Evolutionary conservation across 2,797 vertebrate genomes (phyloP).

Genomic region (Parambassis ranga): DNA sequence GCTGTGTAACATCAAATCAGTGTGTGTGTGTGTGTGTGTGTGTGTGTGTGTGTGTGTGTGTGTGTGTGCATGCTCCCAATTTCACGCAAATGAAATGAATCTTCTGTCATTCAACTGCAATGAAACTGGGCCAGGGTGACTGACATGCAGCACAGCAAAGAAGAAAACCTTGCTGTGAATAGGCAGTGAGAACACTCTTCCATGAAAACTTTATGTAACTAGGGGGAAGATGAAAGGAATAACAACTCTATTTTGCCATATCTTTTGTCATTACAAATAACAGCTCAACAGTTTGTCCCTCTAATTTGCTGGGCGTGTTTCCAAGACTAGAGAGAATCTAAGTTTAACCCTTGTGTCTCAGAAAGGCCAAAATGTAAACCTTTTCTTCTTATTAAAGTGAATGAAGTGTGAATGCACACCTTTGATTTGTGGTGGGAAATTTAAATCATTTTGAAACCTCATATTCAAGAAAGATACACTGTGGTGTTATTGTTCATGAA

Average conservation of each 20-base stretch:
- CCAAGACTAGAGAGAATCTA: constrained; percentile 8
- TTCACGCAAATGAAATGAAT: constrained; percentile 52
- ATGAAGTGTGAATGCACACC: neutral
- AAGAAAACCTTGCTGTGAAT: constrained; percentile 36
- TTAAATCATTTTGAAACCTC: constrained; percentile 2
- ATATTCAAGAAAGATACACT: neutral
- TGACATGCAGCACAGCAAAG: constrained; percentile 54
- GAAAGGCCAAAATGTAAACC: constrained; percentile 1
- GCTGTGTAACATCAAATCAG: constrained; percentile 18
- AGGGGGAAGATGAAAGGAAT: constrained; percentile 45
- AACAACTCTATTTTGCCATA: constrained; percentile 17
- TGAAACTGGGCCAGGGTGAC: constrained; percentile 71
- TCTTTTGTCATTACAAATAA: constrained; percentile 53
- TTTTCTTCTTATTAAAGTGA: constrained; percentile 11
- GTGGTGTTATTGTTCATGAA: neutral
- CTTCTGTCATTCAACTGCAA: constrained; percentile 45
- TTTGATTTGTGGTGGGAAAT: neutral
- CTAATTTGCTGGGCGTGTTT: constrained; percentile 35
- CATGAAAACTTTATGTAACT: constrained; percentile 56
- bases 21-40: constrained; percentile 2
- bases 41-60: constrained; percentile 5
- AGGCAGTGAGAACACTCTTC: constrained; percentile 29
- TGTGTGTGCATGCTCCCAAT: neutral
- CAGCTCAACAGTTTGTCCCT: neutral
- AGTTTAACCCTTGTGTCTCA: constrained; percentile 17